Evolutionary conservation across 2,888 invertebrate genomes (phyloP), one percentile per base, ranked within the genome.

Genomic region (Amphipyra berbera): DNA sequence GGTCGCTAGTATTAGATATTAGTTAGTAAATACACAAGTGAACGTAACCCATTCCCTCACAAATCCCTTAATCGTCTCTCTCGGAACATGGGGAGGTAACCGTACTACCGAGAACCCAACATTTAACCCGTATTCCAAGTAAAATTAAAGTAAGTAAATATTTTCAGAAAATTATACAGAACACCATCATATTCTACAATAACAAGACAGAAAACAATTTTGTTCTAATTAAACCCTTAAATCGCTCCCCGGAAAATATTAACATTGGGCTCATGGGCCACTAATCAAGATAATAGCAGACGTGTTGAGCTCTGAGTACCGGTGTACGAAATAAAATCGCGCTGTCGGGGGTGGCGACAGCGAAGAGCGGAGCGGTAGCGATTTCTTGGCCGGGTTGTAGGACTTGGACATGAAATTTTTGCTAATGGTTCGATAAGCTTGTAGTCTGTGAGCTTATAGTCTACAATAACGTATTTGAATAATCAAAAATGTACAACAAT

Each of bases 221-320:
- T 52, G 63, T 56, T 60, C 40, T 68, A 80, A 81, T 81, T 79
- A 76, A 75, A 63, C 67, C 56, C 64, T 74, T 82, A 74, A 76
- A 79, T 82, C 60, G 65, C 68, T 60, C 61, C 57, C 50, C 59
- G 68, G 71, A 56, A 75, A 78, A 73, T 81, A 73, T 78, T 55
- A 74, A 69, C 73, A 64, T 67, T 68, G 67, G 61, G 66, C 72
- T 62, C 68, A 61, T 62, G 64, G 76, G 38, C 68, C 61, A 78
- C 77, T 76, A 73, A 82, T 83, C 83, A 81, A 78, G 75, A 78
- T 80, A 83, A 83, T 83, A 78, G 65, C 72, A 60, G 72, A 79
- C 75, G 62, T 61, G 75, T 74, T 68, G 69, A 72, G 70, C 61
- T 54, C 48, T 49, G 45, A 64, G 54, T 71, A 45, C 65, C 50